A percentile compares a stretch with the other conserved stretches of the same genome.
Evolutionary conservation across 2,888 invertebrate species (phyloP).

Genomic region (Masnerella sp.): DNA sequence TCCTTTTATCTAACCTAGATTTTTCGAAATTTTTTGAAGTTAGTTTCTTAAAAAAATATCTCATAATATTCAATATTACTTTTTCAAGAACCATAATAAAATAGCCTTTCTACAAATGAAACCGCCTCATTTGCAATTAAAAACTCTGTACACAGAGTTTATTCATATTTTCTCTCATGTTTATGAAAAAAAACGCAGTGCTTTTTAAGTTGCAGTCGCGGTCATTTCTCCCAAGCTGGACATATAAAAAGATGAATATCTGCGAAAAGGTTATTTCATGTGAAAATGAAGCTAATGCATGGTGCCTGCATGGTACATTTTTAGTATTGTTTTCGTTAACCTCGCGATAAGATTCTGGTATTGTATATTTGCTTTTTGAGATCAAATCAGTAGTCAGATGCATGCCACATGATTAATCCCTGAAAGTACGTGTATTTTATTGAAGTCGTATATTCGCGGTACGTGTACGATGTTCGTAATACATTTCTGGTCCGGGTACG

Average conservation of each 20-base stretch:
- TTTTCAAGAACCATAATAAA: too few relatives aligned
- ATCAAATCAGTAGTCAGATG: conserved; percentile 30
- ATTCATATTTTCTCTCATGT: too few relatives aligned
- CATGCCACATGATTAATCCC: conserved; percentile 30
- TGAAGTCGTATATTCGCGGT: conserved; percentile 19
- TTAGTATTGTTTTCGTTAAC: conserved; percentile 13
- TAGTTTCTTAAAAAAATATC: too few relatives aligned
- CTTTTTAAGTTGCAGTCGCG: too few relatives aligned
- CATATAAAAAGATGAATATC: conserved; percentile 6
- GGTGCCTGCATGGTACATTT: conserved; percentile 2
- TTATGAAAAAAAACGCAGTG: too few relatives aligned
- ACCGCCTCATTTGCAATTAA: too few relatives aligned
- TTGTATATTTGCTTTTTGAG: conserved; percentile 29
- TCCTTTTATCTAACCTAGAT: too few relatives aligned
- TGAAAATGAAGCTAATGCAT: conserved; percentile 11
- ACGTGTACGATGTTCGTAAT: conserved; percentile 4
- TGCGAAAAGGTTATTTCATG: conserved; percentile 10
- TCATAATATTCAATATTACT: too few relatives aligned
- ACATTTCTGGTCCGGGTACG: too few relatives aligned
- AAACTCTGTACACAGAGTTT: too few relatives aligned
- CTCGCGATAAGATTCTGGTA: conserved; percentile 14
- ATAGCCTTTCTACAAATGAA: too few relatives aligned
- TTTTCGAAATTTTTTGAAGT: too few relatives aligned
- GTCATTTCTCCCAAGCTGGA: background rate
- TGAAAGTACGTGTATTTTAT: conserved; percentile 23